A percentile compares a stretch with the other conserved stretches of the same genome.
phyloP scores from a whole-genome alignment of 2,888 invertebrate species.

The Hesperia comma region DNA sequence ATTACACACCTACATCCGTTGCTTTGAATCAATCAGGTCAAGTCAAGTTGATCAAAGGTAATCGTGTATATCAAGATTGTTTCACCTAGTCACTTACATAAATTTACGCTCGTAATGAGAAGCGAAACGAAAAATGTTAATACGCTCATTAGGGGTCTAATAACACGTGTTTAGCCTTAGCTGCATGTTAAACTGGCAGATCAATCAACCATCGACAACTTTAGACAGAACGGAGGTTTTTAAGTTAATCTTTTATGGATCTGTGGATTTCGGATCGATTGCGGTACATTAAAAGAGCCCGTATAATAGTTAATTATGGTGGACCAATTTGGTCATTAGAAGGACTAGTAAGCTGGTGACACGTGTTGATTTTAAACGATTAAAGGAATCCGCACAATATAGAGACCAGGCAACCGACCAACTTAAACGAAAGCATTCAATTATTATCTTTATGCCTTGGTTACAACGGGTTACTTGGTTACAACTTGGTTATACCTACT shows the following conservation, averaged over 20 bases:
- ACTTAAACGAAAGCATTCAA: too few relatives aligned
- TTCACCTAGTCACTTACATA: neutral
- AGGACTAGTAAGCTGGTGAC: too few relatives aligned
- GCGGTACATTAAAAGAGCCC: neutral
- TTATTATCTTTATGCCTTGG: too few relatives aligned
- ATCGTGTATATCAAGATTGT: neutral
- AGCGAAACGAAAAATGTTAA: conserved; percentile 27
- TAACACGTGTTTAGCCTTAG: conserved; percentile 22
- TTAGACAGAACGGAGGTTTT: neutral
- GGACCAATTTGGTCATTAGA: too few relatives aligned
- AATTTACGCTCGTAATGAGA: conserved; percentile 7
- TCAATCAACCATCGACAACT: conserved; percentile 5
- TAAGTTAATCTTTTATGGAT: neutral
- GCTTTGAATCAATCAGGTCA: neutral
- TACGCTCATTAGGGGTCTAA: conserved; percentile 19
- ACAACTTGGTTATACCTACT: too few relatives aligned
- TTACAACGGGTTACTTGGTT: too few relatives aligned
- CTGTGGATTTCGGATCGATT: neutral
- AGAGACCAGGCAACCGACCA: too few relatives aligned
- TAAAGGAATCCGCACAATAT: too few relatives aligned
- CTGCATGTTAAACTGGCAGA: conserved; percentile 9
- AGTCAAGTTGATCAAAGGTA: neutral
- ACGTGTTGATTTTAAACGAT: too few relatives aligned
- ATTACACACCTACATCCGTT: too few relatives aligned
- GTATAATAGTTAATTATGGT: neutral